A percentile compares a stretch with the other conserved stretches of the same genome.
Conservation (phyloP, 2,113 vertebrate genomes). For the Oryzias curvinotus region DNA sequence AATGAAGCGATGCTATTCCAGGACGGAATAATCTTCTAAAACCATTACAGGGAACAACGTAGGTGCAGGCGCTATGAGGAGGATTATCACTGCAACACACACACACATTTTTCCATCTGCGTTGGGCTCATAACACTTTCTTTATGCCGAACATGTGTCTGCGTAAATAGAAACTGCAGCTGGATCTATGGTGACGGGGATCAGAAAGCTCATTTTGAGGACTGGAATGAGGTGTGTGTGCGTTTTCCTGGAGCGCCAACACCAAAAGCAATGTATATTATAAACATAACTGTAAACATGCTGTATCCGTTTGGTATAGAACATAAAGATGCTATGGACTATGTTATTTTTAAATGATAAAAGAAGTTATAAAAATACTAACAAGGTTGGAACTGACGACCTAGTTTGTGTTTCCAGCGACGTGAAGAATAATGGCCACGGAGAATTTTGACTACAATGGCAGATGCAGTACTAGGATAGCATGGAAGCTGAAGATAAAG, state of each 20-base stretch:
- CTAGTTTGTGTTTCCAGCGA: too few species aligned
- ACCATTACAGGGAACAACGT: conserved; percentile 74
- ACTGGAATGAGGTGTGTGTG: conserved; percentile 2
- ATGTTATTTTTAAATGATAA: too few species aligned
- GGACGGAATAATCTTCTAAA: conserved; percentile 77
- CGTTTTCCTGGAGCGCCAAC: neutral
- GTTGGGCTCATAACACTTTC: conserved; percentile 20
- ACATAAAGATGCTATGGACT: neutral
- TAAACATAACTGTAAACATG: neutral
- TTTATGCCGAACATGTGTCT: conserved; percentile 25
- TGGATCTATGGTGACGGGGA: conserved; percentile 42
- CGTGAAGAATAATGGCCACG: too few species aligned
- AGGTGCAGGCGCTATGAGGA: conserved; percentile 64
- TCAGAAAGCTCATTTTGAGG: conserved; percentile 35
- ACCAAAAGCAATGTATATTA: conserved; percentile 5
- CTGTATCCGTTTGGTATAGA: neutral
- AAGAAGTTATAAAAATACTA: too few species aligned
- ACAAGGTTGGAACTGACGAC: too few species aligned
- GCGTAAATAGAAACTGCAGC: conserved; percentile 30
- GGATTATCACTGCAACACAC: conserved; percentile 55
- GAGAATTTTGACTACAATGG: too few species aligned
- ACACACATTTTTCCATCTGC: conserved; percentile 12
- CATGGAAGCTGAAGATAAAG: too few species aligned
- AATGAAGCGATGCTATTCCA: conserved; percentile 66
- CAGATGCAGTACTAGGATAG: too few species aligned